A percentile compares a stretch with the other conserved stretches of the same genome.
phyloP scores from a whole-genome alignment of 2,797 vertebrate species.

The Amblyopsis hoosieri region DNA sequence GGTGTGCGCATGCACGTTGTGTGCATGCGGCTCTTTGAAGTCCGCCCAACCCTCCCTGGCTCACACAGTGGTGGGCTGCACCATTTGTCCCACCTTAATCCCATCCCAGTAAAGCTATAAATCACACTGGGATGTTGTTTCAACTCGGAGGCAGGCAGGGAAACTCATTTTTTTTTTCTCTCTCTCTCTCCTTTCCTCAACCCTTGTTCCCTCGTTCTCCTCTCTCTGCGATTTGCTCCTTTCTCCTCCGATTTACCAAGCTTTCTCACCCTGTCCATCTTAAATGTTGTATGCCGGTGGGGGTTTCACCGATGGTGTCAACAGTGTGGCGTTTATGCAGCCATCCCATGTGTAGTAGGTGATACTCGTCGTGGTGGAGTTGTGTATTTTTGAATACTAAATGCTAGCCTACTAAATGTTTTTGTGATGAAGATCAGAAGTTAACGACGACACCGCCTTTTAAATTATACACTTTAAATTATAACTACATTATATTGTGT shows the following conservation, averaged over 20 bases:
- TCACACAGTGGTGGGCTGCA: conserved; percentile 64
- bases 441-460: too few relatives aligned
- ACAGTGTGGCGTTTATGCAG: too few relatives aligned
- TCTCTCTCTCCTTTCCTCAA: background rate
- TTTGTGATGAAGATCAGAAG: too few relatives aligned
- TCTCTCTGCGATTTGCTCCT: background rate
- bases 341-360: too few relatives aligned
- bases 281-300: background rate
- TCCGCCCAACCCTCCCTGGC: conserved; percentile 50
- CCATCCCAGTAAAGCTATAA: conserved; percentile 66
- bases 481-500: too few relatives aligned
- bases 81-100: conserved; percentile 75
- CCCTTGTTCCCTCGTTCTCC: conserved; percentile 16
- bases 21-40: conserved; percentile 54
- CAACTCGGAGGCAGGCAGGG: conserved; percentile 42
- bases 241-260: background rate
- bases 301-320: too few relatives aligned
- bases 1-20: conserved; percentile 9
- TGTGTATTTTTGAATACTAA: too few relatives aligned
- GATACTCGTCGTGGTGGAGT: too few relatives aligned
- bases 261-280: background rate
- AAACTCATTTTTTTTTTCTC: conserved; percentile 9
- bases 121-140: conserved; percentile 59
- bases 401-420: too few relatives aligned
- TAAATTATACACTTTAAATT: too few relatives aligned